These are phyloP conservation scores for Ypsolopha scabrella DNA, from an alignment of 2,888 invertebrate genomes.

Conservation along the genomic window DNA sequence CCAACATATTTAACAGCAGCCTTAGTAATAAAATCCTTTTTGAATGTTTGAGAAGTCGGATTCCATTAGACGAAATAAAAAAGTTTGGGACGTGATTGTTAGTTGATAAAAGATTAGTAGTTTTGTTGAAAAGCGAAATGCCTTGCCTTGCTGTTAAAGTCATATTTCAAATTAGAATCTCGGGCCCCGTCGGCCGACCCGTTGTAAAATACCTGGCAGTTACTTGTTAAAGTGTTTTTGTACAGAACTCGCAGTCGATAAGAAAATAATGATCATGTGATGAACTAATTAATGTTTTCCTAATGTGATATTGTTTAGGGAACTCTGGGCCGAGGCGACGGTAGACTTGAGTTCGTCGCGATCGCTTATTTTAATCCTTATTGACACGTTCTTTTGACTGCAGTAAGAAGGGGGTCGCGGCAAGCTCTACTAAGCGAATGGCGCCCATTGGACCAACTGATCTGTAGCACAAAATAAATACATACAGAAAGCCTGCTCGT, in stretches of 20 bases:
- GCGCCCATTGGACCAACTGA: no score
- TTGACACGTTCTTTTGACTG: conserved; percentile 3
- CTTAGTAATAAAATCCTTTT: no score
- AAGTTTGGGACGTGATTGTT: not conserved
- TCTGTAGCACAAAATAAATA: no score
- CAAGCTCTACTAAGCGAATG: no score
- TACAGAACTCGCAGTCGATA: not conserved
- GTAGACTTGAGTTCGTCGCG: not conserved
- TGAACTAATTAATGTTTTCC: conserved; percentile 1
- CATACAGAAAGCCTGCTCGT: no score
- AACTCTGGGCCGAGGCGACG: no score
- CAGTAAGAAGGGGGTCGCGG: not conserved
- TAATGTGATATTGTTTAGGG: conserved; percentile 1
- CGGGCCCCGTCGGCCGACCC: not conserved
- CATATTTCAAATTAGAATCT: not conserved
- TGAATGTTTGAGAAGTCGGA: not conserved
- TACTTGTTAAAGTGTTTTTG: not conserved
- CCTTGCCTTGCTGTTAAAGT: conserved; percentile 2
- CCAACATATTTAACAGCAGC: no score
- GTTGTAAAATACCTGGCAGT: not conserved
- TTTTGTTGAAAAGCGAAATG: not conserved
- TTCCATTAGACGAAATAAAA: not conserved
- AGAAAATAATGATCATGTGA: not conserved
- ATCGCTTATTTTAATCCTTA: not conserved
- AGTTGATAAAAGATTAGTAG: not conserved